Evolutionary conservation across 2,797 vertebrate species (phyloP).

Genomic region (Tragelaphus eurycerus): DNA sequence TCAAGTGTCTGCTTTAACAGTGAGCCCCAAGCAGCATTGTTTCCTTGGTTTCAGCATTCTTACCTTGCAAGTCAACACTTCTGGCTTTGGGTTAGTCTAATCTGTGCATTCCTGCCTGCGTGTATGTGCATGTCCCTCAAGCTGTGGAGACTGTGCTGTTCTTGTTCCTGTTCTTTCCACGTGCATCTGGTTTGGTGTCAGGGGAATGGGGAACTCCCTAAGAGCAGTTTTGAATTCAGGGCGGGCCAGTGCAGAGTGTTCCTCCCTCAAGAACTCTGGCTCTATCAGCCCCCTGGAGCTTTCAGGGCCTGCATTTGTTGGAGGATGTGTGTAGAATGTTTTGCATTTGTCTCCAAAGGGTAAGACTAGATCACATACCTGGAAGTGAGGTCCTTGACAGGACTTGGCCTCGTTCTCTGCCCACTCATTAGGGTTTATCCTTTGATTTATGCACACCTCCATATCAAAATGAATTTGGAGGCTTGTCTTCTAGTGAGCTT

Average conservation of each 20-base stretch:
- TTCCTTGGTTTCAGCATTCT: background rate
- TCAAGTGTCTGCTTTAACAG: background rate
- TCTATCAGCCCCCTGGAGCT: accelerated
- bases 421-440: background rate
- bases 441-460: background rate
- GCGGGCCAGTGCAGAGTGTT: background rate
- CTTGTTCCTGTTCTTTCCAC: background rate
- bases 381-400: background rate
- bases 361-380: background rate
- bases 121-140: background rate
- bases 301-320: background rate
- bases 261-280: background rate
- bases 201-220: background rate
- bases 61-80: background rate
- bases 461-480: background rate
- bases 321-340: background rate
- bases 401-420: background rate
- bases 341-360: background rate
- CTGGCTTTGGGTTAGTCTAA: too few relatives aligned
- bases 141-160: background rate
- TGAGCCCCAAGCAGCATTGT: accelerated
- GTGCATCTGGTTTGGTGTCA: background rate
- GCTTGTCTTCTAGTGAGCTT: background rate
- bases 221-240: background rate
- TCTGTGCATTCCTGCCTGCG: background rate